phyloP scores from a whole-genome alignment of 1,140 invertebrate genomes.

The Aphis gossypii region DNA sequence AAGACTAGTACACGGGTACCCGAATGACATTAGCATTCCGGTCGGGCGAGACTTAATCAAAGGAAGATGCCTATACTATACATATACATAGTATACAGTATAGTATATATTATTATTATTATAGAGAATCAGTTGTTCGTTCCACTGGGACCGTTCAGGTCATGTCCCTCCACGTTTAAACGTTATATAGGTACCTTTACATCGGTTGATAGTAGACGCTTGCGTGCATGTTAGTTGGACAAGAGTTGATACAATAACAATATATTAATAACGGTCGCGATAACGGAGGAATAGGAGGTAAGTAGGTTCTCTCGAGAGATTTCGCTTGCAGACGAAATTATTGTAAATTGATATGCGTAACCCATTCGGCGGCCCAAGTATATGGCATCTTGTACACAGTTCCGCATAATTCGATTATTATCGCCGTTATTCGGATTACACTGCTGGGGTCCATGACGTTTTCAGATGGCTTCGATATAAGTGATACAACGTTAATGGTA shows the following conservation, averaged over 20 bases:
- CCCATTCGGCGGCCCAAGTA: not conserved
- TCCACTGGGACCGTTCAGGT: constrained; percentile 32
- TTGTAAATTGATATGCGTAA: constrained; percentile 42
- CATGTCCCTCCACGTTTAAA: not conserved
- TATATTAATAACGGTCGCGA: constrained; percentile 47
- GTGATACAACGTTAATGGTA: not conserved
- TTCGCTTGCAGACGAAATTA: not conserved
- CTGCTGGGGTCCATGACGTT: not conserved
- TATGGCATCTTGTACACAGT: not conserved
- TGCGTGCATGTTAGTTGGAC: not conserved
- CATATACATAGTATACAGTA: not conserved
- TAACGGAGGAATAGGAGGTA: constrained; percentile 23
- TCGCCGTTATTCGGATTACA: constrained; percentile 26
- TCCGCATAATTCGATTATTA: constrained; percentile 38
- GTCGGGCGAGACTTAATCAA: constrained; percentile 37
- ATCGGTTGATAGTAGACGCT: not conserved
- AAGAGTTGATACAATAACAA: constrained; percentile 31
- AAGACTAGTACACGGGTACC: not conserved
- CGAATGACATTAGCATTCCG: constrained; percentile 44
- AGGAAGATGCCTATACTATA: not conserved
- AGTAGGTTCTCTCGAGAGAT: not conserved
- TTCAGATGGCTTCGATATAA: not conserved
- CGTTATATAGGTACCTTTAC: constrained; percentile 27
- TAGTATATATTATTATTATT: not conserved
- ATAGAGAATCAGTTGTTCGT: not conserved